phyloP scores from a whole-genome alignment of 1,140 invertebrate genomes.

The Bilobella aurantiaca region DNA sequence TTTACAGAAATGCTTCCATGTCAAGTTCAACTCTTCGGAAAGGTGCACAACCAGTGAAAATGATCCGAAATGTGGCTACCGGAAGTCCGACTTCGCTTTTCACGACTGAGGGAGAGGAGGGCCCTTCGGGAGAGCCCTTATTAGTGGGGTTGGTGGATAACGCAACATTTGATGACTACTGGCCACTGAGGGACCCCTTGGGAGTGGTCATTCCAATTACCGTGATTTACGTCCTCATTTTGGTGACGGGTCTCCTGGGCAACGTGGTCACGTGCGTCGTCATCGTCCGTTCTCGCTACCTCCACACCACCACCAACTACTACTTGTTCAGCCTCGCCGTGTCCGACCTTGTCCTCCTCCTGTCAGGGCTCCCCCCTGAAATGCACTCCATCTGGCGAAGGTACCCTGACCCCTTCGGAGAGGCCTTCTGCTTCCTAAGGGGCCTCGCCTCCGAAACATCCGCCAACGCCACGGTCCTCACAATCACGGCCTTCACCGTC shows the following conservation, averaged over 20 bases:
- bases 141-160: background rate
- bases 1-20: too few species aligned
- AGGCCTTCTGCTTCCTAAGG: slow-evolving; percentile 47
- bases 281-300: slow-evolving; percentile 77
- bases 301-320: slow-evolving; percentile 75
- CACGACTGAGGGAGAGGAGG: too few species aligned
- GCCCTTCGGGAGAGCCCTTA: too few species aligned
- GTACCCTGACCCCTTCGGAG: slow-evolving; percentile 44
- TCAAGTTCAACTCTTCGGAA: too few species aligned
- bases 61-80: too few species aligned
- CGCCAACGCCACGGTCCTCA: slow-evolving; percentile 60
- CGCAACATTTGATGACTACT: slow-evolving; percentile 9
- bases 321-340: slow-evolving; percentile 60
- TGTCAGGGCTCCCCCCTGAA: slow-evolving; percentile 29
- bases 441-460: slow-evolving; percentile 48
- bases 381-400: slow-evolving; percentile 30
- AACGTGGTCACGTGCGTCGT: slow-evolving; percentile 89
- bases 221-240: slow-evolving; percentile 69
- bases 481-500: slow-evolving; percentile 72
- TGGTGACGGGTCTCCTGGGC: slow-evolving; percentile 73
- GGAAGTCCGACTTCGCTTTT: too few species aligned
- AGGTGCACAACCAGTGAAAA: too few species aligned
- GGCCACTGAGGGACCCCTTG: slow-evolving; percentile 45
- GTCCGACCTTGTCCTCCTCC: slow-evolving; percentile 50
- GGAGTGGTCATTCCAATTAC: slow-evolving; percentile 66